phyloP scores from a whole-genome alignment of 92 coral and sea anemone species.

The Bergia sp. region DNA sequence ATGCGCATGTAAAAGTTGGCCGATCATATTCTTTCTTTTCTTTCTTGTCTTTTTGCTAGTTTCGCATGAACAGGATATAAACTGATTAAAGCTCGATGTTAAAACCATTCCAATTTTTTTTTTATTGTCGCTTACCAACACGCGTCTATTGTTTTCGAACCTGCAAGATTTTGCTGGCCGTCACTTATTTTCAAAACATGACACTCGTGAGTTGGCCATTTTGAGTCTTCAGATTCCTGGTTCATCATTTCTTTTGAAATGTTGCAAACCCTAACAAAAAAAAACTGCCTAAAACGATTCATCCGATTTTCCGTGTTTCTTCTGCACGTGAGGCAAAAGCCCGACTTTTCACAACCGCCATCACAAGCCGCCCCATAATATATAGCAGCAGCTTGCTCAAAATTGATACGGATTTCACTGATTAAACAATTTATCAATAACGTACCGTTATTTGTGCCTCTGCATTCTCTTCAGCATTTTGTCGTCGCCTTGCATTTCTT shows the following conservation, averaged over 20 bases:
- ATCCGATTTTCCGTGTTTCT: neutral
- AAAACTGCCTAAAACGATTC: conserved; percentile 6
- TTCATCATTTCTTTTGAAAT: neutral
- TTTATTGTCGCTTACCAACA: conserved; percentile 11
- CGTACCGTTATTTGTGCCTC: conserved; percentile 18
- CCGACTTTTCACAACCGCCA: conserved; percentile 27
- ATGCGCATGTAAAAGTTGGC: neutral
- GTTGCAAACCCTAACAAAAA: conserved; percentile 6
- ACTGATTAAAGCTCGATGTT: conserved; percentile 5
- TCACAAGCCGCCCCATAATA: neutral
- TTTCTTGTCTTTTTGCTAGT: conserved; percentile 15
- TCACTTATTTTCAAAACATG: neutral
- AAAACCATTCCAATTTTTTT: conserved; percentile 17
- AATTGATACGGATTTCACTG: conserved; percentile 20
- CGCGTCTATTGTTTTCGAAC: neutral
- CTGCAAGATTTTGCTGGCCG: conserved; percentile 14
- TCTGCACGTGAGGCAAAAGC: conserved; percentile 19
- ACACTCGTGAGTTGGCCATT: conserved; percentile 13
- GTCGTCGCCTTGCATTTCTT: conserved; percentile 30
- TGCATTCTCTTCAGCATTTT: conserved; percentile 22
- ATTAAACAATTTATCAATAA: conserved; percentile 26
- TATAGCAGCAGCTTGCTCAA: conserved; percentile 14
- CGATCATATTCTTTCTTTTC: neutral
- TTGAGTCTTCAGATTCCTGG: conserved; percentile 15
- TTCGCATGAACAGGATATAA: neutral